These are phyloP conservation scores for Zenarchopterus dispar DNA, from an alignment of 2,797 vertebrate species.

Conservation along the genomic window DNA sequence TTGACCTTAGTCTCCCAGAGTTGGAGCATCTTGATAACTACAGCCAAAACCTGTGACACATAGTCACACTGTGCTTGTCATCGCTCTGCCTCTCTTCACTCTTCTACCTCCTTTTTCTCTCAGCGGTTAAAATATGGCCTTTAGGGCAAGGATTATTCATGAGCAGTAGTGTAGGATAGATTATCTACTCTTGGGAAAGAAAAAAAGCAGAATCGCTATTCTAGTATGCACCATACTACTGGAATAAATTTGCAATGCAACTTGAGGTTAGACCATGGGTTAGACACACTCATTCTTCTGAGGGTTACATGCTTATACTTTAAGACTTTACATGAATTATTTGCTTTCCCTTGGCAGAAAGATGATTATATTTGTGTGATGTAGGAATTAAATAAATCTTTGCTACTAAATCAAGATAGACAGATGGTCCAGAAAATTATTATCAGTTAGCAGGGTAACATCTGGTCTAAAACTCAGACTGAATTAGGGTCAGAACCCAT, in stretches of 20 bases:
- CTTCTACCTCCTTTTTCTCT: conserved; percentile 29
- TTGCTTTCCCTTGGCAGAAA: conserved; percentile 11
- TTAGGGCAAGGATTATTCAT: conserved; percentile 61
- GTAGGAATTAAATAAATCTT: conserved; percentile 17
- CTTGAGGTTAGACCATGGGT: conserved; percentile 1
- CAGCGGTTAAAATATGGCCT: conserved; percentile 45
- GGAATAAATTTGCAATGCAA: no score
- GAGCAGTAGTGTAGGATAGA: conserved; percentile 43
- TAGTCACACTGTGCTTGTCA: conserved; percentile 11
- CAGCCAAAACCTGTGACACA: conserved; percentile 19
- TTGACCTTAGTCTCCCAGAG: conserved; percentile 1
- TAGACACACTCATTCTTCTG: conserved; percentile 12
- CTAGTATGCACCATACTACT: conserved; percentile 44
- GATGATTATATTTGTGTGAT: conserved; percentile 14
- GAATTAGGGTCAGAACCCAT: no score
- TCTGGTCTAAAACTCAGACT: not conserved
- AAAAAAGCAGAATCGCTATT: conserved; percentile 30
- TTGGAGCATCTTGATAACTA: conserved; percentile 15
- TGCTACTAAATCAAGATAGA: conserved; percentile 5
- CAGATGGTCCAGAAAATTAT: no score
- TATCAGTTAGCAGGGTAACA: not conserved
- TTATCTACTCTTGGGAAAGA: conserved; percentile 44
- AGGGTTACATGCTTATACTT: conserved; percentile 20
- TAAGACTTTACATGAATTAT: conserved; percentile 13
- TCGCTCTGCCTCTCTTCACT: conserved; percentile 19